phyloP scores from a whole-genome alignment of 30 jellyfish, hydroid and myxozoan genomes.

The Aurelia sp. region DNA sequence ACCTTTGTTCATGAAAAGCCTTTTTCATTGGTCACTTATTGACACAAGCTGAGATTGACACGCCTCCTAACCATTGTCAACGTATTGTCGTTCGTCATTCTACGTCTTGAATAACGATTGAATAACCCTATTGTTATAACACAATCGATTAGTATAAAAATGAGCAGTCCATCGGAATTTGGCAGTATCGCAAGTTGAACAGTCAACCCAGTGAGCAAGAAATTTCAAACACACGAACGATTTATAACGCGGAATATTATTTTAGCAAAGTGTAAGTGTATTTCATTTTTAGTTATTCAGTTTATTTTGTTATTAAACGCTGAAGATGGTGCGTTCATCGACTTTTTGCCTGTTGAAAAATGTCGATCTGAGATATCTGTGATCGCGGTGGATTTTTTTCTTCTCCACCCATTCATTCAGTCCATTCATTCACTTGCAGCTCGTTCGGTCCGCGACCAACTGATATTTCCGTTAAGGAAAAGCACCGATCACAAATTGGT shows the following conservation, averaged over 20 bases:
- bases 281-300: too few species aligned
- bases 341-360: neutral
- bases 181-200: slow-evolving; percentile 17
- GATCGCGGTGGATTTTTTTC: slow-evolving; percentile 52
- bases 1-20: slow-evolving; percentile 54
- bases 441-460: slow-evolving; percentile 45
- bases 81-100: slow-evolving; percentile 88
- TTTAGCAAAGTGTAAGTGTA: neutral
- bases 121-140: slow-evolving; percentile 48
- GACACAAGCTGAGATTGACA: slow-evolving; percentile 79
- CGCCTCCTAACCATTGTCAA: slow-evolving; percentile 87
- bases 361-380: neutral
- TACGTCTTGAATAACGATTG: slow-evolving; percentile 78
- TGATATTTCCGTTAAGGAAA: slow-evolving; percentile 52
- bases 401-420: slow-evolving; percentile 66
- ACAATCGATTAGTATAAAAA: slow-evolving; percentile 57
- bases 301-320: too few species aligned
- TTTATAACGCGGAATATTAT: too few species aligned
- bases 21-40: slow-evolving; percentile 72
- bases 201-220: neutral
- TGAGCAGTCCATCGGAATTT: slow-evolving; percentile 36
- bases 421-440: slow-evolving; percentile 55
- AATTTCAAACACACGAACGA: neutral
- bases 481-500: neutral
- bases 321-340: too few species aligned